These are phyloP conservation scores for Poecilobothrus nobilitatus DNA, from an alignment of 2,888 invertebrate species.

Conservation along the genomic window DNA sequence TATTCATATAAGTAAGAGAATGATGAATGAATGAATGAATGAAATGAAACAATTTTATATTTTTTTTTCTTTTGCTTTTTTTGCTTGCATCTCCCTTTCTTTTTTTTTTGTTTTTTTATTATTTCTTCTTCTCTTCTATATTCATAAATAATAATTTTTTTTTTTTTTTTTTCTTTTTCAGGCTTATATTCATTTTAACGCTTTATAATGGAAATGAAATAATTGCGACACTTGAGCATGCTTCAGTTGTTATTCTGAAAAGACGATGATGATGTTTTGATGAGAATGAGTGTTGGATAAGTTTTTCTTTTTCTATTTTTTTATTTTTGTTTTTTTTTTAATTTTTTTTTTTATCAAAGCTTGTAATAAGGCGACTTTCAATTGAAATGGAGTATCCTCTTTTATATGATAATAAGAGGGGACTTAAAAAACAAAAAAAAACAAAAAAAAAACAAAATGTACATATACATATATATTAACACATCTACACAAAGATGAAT, in stretches of 20 bases:
- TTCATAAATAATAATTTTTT: not conserved
- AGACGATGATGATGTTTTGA: no score
- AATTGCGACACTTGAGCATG: slow-evolving; percentile 1
- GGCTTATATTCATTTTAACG: not conserved
- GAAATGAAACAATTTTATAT: no score
- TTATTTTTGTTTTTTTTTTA: not conserved
- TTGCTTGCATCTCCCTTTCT: no score
- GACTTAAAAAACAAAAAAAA: not conserved
- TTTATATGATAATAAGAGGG: not conserved
- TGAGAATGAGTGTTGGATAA: not conserved
- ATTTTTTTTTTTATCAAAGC: not conserved
- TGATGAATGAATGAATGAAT: no score
- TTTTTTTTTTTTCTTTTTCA: not conserved
- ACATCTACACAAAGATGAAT: no score
- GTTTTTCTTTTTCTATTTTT: not conserved
- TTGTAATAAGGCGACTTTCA: not conserved
- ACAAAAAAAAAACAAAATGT: not conserved
- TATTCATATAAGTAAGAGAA: no score
- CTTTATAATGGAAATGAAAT: slow-evolving; percentile 1
- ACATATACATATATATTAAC: no score
- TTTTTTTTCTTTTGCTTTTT: no score
- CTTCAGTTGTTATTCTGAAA: not conserved
- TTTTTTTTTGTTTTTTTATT: no score
- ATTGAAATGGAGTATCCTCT: slow-evolving; percentile 1
- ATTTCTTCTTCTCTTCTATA: not conserved